Percentiles rank a stretch among this genome's conserved stretches.
These are phyloP conservation scores for Hestina assimilis DNA, from an alignment of 1,140 invertebrate genomes.

Conservation along the genomic window DNA sequence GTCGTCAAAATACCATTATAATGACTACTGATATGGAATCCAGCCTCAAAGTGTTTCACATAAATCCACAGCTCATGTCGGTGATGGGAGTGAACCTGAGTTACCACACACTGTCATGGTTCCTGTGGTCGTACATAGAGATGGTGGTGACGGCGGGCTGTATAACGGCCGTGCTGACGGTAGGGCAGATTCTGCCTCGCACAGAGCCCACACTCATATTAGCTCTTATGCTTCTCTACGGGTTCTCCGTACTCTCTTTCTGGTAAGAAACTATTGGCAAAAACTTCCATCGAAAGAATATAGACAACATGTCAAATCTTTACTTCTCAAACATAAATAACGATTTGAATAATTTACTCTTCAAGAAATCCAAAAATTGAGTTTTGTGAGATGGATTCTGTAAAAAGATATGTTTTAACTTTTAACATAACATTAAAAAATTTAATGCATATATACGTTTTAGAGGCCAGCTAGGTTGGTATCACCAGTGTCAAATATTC, in stretches of 20 bases:
- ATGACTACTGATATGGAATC: no score
- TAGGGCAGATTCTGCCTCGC: conserved; percentile 78
- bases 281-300: no score
- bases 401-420: no score
- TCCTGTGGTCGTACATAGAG: conserved; percentile 78
- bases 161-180: conserved; percentile 76
- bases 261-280: conserved; percentile 79
- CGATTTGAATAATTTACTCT: no score
- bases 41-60: not conserved
- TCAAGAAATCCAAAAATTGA: no score
- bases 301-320: not conserved
- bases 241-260: conserved; percentile 80
- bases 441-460: no score
- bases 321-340: no score
- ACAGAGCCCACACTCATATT: conserved; percentile 79
- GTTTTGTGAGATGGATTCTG: no score
- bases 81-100: conserved; percentile 82
- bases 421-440: no score
- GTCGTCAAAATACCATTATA: no score
- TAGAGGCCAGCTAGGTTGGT: no score
- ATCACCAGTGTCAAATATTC: no score
- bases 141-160: conserved; percentile 73
- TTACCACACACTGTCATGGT: conserved; percentile 82
- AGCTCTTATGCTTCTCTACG: conserved; percentile 79
- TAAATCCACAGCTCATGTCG: conserved; percentile 85